These are phyloP conservation scores for Stictonetta naevosa DNA, from an alignment of 2,113 vertebrate species.

Conservation along the genomic window DNA sequence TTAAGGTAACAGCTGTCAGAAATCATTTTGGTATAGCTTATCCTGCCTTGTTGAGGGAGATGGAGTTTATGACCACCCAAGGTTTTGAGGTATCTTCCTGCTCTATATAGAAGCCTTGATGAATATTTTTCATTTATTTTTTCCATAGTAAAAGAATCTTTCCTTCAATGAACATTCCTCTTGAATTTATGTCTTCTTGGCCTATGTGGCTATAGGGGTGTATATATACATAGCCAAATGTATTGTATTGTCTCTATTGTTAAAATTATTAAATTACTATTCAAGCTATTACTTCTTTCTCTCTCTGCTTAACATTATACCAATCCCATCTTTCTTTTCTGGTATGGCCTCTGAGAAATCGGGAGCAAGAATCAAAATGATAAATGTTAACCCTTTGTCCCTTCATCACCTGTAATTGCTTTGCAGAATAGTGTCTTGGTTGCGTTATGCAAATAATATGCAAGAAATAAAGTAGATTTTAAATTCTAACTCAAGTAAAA, in stretches of 20 bases:
- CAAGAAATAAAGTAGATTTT: background rate
- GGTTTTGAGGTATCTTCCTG: background rate
- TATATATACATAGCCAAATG: background rate
- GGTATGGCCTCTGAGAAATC: background rate
- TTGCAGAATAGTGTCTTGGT: background rate
- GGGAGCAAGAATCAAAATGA: background rate
- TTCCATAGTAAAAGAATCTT: background rate
- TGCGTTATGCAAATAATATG: background rate
- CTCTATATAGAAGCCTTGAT: background rate
- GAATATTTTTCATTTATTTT: background rate
- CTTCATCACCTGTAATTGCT: background rate
- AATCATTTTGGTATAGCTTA: slow-evolving; percentile 3
- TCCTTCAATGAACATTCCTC: background rate
- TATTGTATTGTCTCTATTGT: background rate
- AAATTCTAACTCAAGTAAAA: background rate
- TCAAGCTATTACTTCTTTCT: background rate
- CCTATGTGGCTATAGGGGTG: background rate
- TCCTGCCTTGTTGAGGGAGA: background rate
- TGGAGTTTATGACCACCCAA: background rate
- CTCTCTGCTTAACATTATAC: background rate
- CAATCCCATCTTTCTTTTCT: background rate
- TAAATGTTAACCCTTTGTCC: background rate
- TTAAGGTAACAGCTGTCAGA: slow-evolving; percentile 42
- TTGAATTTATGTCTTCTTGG: background rate
- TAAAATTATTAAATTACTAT: background rate